Evolutionary conservation across 2,113 vertebrate species (phyloP), one percentile per base, ranked within the genome.

Genomic region (Phodopus roborovskii): DNA sequence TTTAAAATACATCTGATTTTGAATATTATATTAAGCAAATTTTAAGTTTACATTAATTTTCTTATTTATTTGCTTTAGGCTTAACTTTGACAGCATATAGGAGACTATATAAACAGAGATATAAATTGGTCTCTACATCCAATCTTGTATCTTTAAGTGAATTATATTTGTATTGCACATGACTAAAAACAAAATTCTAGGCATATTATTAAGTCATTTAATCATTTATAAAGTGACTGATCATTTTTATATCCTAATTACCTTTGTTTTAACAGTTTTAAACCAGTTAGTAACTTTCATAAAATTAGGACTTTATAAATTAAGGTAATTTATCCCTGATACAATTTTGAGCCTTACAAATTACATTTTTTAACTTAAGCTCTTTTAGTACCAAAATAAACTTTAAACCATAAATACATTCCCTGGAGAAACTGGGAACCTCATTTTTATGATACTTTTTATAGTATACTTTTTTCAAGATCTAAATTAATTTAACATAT

Each of bases 401-500:
- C 39, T 42, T 84, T 45, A 84, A 84, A 64, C 26, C 58, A 45
- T 64, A 84, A 84, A 84, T 62, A 45, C n/a, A 84, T 64, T 64
- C 58, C 39, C 28, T 64, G 26, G 58, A 64, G 58, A 84, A 84
- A 45, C 58, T 64, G 82, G 39, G 58, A 83, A 84, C 26, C 4
- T 84, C 58, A 84, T 64, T 64, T 30, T 64, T 15, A 84, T 64
- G 82, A 30, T 45, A 7, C 58, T 62, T 84, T 84, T 84, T 84
- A 64, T 20, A 84, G n/a, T 64, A 4, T 84, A 84, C 82, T 84
- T 84, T 30, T 30, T 84, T 45, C 26, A 64, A 84, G 39, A 84
- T 64, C 58, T 84, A 64, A 84, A 84, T 84, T 84, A 45, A 84
- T 45, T 64, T 84, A 84, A 84, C 39, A 84, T 58, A 64, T 84